phyloP scores from a whole-genome alignment of 2,888 invertebrate genomes.

The Ectobius pallidus region DNA sequence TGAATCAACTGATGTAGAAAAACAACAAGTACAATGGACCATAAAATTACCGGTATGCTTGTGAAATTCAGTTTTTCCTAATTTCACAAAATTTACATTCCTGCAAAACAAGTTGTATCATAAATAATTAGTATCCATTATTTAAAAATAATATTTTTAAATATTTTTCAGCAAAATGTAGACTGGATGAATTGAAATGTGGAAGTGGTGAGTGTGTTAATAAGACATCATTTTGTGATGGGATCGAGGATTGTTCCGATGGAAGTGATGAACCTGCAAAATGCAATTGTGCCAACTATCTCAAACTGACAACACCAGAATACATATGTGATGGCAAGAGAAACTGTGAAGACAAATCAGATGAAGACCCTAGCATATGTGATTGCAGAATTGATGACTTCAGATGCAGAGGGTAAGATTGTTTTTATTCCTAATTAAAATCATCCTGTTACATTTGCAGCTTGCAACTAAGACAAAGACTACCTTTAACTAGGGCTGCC shows the following conservation, averaged over 20 bases:
- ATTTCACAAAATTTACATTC: too few relatives aligned
- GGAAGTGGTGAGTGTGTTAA: conserved; percentile 69
- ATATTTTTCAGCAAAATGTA: conserved; percentile 11
- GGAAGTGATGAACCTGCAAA: conserved; percentile 67
- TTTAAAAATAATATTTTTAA: too few relatives aligned
- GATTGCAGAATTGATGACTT: conserved; percentile 61
- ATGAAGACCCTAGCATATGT: conserved; percentile 66
- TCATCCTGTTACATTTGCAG: neutral
- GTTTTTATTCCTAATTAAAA: conserved; percentile 44
- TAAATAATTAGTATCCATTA: too few relatives aligned
- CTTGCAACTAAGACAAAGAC: neutral
- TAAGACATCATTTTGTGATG: conserved; percentile 73
- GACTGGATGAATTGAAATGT: conserved; percentile 68
- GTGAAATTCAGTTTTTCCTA: too few relatives aligned
- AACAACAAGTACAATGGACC: too few relatives aligned
- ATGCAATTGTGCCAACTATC: conserved; percentile 71
- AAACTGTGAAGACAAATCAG: conserved; percentile 78
- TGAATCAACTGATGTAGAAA: too few relatives aligned
- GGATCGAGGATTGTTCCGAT: conserved; percentile 71
- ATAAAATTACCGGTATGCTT: too few relatives aligned
- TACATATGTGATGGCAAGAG: conserved; percentile 77
- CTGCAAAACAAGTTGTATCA: too few relatives aligned
- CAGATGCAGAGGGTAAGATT: conserved; percentile 59
- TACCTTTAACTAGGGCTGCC: neutral
- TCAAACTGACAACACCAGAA: conserved; percentile 67